Evolutionary conservation across 2,113 vertebrate species (phyloP).

Genomic region (Brachirus orientalis): DNA sequence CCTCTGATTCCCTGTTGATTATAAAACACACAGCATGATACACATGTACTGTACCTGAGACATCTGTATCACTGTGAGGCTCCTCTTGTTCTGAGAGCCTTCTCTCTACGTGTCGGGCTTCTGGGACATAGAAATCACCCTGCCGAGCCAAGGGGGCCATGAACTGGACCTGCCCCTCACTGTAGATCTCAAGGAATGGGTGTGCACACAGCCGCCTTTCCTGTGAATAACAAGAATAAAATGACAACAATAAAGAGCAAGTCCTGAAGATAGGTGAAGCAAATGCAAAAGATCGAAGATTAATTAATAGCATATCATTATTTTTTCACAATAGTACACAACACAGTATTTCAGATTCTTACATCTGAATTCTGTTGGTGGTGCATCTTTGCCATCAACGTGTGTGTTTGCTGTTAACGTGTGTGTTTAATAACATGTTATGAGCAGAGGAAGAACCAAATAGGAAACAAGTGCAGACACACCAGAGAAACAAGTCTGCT

Average conservation of each 20-base stretch:
- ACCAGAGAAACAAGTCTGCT: background rate
- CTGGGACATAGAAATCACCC: slow-evolving; percentile 93
- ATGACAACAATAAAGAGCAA: background rate
- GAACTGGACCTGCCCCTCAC: slow-evolving; percentile 87
- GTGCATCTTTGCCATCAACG: too few relatives aligned
- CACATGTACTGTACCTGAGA: slow-evolving; percentile 82
- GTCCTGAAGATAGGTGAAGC: too few relatives aligned
- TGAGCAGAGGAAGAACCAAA: background rate
- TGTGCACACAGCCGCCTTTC: slow-evolving; percentile 91
- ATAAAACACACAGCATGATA: too few relatives aligned
- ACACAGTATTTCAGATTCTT: too few relatives aligned
- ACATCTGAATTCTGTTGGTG: too few relatives aligned
- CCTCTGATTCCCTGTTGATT: too few relatives aligned
- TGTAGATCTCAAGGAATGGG: slow-evolving; percentile 93
- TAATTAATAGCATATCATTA: too few relatives aligned
- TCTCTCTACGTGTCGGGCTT: slow-evolving; percentile 84
- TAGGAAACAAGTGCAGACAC: slow-evolving; percentile 6
- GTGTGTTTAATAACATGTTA: too few relatives aligned
- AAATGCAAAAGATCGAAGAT: too few relatives aligned
- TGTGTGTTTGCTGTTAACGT: too few relatives aligned
- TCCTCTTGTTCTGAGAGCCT: slow-evolving; percentile 76
- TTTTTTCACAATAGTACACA: too few relatives aligned
- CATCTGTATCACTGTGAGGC: slow-evolving; percentile 78
- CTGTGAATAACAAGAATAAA: slow-evolving; percentile 64
- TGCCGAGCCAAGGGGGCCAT: slow-evolving; percentile 90